These are phyloP conservation scores for Hemibates koningsi DNA, from an alignment of 2,113 vertebrate species.

Conservation along the genomic window DNA sequence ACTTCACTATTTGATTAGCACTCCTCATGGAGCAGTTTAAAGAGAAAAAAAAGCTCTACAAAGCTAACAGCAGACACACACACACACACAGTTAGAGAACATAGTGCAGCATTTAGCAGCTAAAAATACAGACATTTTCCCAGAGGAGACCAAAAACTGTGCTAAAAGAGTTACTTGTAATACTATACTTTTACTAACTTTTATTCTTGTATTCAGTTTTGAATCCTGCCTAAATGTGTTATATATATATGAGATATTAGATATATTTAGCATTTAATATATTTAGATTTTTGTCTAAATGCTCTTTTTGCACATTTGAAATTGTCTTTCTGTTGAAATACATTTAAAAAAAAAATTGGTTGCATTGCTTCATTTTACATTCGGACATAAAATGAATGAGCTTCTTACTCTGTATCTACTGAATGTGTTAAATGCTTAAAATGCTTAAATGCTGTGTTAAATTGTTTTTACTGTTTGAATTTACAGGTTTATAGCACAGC, in stretches of 20 bases:
- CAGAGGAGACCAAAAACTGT: background rate
- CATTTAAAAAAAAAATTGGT: fast-evolving
- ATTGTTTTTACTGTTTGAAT: background rate
- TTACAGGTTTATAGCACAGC: background rate
- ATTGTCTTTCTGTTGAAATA: background rate
- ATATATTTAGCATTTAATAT: background rate
- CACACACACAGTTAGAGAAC: background rate
- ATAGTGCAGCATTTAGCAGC: background rate
- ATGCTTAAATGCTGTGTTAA: background rate
- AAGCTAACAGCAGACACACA: background rate
- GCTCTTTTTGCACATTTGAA: background rate
- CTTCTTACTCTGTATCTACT: background rate
- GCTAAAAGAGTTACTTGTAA: background rate
- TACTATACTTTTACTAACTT: background rate
- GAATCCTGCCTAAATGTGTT: background rate
- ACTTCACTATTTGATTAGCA: background rate
- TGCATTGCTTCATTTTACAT: background rate
- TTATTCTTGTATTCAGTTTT: background rate
- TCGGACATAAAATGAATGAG: background rate
- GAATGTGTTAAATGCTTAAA: background rate
- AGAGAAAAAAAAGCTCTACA: background rate
- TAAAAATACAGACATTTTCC: background rate
- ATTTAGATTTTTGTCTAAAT: background rate
- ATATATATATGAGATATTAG: background rate
- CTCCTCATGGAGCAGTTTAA: background rate